Evolutionary conservation across 2,113 vertebrate genomes (phyloP).

Genomic region (Rhea americana): DNA sequence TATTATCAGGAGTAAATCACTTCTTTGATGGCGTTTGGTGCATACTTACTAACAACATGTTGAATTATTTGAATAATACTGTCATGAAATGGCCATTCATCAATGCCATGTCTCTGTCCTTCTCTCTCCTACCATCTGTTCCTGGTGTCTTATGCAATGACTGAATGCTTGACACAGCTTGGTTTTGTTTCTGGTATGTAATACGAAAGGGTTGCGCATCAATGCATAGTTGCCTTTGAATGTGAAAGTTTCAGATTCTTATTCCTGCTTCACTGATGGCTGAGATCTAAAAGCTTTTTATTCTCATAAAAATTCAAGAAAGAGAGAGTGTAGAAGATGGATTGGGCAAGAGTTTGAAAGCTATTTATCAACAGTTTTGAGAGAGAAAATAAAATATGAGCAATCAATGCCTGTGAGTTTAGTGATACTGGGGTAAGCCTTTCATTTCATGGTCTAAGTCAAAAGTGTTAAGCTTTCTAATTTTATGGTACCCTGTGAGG

Average conservation of each 20-base stretch:
- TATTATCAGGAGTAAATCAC: constrained; percentile 30
- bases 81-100: not conserved
- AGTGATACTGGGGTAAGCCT: not conserved
- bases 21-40: not conserved
- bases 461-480: not conserved
- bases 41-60: not conserved
- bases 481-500: not conserved
- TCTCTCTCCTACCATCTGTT: not conserved
- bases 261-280: not conserved
- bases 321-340: not conserved
- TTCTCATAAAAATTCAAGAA: not conserved
- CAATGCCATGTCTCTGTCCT: not conserved
- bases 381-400: not conserved
- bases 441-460: not conserved
- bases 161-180: not conserved
- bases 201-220: not conserved
- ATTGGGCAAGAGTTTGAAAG: not conserved
- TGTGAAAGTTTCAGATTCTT: not conserved
- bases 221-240: not conserved
- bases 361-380: not conserved
- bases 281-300: not conserved
- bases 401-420: not conserved
- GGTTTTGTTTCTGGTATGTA: not conserved
- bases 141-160: not conserved
- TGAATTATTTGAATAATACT: constrained; percentile 44